phyloP scores from a whole-genome alignment of 2,888 invertebrate species.

The Anthrax anthrax region DNA sequence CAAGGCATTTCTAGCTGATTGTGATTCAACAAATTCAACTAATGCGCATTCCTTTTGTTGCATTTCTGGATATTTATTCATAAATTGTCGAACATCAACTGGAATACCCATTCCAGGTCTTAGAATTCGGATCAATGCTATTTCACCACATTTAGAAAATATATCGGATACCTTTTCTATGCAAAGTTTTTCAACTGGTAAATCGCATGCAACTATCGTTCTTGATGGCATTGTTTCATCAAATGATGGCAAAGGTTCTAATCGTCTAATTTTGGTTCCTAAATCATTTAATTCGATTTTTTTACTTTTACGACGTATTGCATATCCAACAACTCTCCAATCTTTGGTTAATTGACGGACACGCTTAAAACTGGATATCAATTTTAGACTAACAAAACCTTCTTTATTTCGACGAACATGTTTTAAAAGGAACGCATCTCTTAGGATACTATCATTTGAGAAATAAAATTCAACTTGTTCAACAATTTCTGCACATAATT shows the following conservation, averaged over 20 bases:
- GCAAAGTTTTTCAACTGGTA: conserved; percentile 71
- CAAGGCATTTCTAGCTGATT: conserved; percentile 68
- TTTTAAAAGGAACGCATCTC: conserved; percentile 88
- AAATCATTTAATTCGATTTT: conserved; percentile 79
- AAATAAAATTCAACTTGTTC: conserved; percentile 91
- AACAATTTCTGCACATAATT: conserved; percentile 62
- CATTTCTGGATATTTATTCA: conserved; percentile 79
- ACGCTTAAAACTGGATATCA: conserved; percentile 88
- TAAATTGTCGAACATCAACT: conserved; percentile 78
- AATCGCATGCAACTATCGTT: conserved; percentile 74
- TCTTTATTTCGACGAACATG: conserved; percentile 91
- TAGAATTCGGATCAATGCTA: conserved; percentile 73
- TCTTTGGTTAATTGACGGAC: conserved; percentile 89
- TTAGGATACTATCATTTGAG: conserved; percentile 86
- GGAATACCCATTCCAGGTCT: conserved; percentile 82
- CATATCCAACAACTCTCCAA: conserved; percentile 83
- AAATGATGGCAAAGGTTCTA: conserved; percentile 72
- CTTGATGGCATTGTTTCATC: conserved; percentile 88
- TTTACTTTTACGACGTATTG: conserved; percentile 58
- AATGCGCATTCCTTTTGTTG: conserved; percentile 76
- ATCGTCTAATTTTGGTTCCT: conserved; percentile 76
- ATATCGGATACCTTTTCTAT: conserved; percentile 86
- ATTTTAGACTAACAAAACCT: conserved; percentile 85
- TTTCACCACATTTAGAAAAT: conserved; percentile 79
- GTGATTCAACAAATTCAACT: conserved; percentile 80